Evolutionary conservation across 2,797 vertebrate species (phyloP), one percentile per base, ranked within the genome.

Genomic region (Ctenopoma multispine): DNA sequence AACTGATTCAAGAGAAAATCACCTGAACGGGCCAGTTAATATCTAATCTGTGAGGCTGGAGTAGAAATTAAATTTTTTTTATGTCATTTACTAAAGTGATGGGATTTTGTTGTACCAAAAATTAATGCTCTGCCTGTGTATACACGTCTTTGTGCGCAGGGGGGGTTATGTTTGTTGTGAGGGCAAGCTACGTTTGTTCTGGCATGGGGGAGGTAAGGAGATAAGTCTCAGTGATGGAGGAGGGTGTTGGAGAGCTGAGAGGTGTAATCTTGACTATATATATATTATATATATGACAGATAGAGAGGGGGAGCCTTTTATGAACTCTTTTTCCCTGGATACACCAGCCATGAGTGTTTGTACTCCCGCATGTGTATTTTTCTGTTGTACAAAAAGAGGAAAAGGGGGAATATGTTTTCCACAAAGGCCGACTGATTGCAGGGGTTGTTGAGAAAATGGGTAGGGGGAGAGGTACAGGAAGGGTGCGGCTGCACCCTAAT

Each of bases 361-460:
- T 75, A 51, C 72, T 24, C 41, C 20, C 14, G 40, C 12, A 24
- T 14, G 38, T 41, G n/a, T 55, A 36, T 77, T 55, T 47, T 43
- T 58, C 59, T 53, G 75, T 72, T 72, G 48, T 48, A 72, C 46
- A 50, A 47, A 56, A 57, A 44, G 34, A 80, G 57, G 36, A 70
- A 44, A 69, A 44, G 15, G 61, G 63, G 66, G 43, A 40, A 54
- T 50, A 23, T 15, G 1, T 63, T 63, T 57, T 63, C 54, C 65
- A 93, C 90, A 93, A 93, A 92, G 90, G 24, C 62, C 81, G 41
- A 91, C 90, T 93, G 91, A 93, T 81, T 86, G 72, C 56, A 31
- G 63, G 59, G 58, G 58, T 80, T 72, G 49, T 72, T 51, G 65
- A 72, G 63, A 1, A 34, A 57, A 76, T 20, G 70, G 44, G 69